Evolutionary conservation across 2,113 vertebrate genomes (phyloP).

Genomic region (Xiphophorus hellerii): DNA sequence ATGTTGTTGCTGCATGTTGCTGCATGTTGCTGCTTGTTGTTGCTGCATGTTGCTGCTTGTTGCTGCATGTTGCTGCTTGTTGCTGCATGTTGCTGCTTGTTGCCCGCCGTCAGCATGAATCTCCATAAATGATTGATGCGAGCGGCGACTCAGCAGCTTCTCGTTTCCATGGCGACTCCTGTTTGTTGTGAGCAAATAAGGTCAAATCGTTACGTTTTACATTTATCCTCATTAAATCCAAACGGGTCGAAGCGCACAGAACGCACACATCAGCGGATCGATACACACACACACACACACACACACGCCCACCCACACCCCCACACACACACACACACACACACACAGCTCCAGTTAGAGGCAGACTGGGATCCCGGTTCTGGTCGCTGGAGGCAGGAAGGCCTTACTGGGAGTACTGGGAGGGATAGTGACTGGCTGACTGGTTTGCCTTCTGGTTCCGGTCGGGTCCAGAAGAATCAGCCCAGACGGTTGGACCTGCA

Average conservation of each 20-base stretch:
- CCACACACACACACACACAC: conserved; percentile 13
- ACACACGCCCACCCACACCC: conserved; percentile 5
- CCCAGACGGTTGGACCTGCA: no score
- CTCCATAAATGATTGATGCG: conserved; percentile 51
- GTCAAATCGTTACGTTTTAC: conserved; percentile 56
- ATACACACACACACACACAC: conserved; percentile 24
- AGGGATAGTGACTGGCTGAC: no score
- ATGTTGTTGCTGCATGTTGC: no score
- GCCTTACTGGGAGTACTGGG: background rate
- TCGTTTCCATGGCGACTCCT: conserved; percentile 44
- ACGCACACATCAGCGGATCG: conserved; percentile 37
- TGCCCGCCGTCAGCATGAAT: conserved; percentile 7
- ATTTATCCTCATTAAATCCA: conserved; percentile 60
- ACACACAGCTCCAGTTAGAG: conserved; percentile 16
- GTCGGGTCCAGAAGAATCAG: no score
- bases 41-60: no score
- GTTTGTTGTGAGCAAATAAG: conserved; percentile 29
- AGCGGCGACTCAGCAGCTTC: conserved; percentile 16
- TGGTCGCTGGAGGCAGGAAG: background rate
- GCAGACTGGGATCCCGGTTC: conserved; percentile 23
- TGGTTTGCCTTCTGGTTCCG: no score
- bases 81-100: background rate
- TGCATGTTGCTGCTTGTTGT: no score
- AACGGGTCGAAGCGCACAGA: conserved; percentile 45
- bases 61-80: no score